These are phyloP conservation scores for Coregonus suidteri DNA, from an alignment of 2,797 vertebrate species.

Conservation along the genomic window DNA sequence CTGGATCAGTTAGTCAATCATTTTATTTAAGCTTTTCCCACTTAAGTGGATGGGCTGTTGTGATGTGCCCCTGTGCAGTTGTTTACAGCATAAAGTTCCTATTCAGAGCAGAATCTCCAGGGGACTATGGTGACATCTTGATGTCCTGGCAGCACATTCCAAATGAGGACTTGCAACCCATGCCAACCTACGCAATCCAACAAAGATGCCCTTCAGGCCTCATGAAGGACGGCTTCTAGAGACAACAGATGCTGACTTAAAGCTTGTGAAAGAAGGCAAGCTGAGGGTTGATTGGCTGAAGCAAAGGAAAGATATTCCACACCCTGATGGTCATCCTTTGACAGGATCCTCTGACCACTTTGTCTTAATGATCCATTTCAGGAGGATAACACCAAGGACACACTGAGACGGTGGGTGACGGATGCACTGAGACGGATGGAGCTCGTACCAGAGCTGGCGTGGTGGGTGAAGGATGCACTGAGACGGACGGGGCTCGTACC, in stretches of 20 bases:
- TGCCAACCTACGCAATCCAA: background rate
- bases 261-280: background rate
- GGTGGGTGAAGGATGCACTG: too few relatives aligned
- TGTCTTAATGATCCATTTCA: background rate
- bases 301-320: too few relatives aligned
- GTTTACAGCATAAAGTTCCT: background rate
- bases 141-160: background rate
- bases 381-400: background rate
- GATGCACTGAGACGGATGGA: too few relatives aligned
- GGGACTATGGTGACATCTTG: background rate
- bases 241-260: background rate
- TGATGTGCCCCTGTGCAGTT: background rate
- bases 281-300: background rate
- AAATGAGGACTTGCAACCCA: background rate
- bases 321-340: too few relatives aligned
- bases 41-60: background rate
- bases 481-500: too few relatives aligned
- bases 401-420: background rate
- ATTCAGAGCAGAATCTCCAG: background rate
- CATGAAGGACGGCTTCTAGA: background rate
- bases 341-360: background rate
- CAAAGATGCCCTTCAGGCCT: background rate
- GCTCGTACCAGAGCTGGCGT: too few relatives aligned
- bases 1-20: too few relatives aligned
- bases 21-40: background rate